These are phyloP conservation scores for Aplodontia rufa DNA, from an alignment of 2,113 vertebrate species.

Conservation along the genomic window DNA sequence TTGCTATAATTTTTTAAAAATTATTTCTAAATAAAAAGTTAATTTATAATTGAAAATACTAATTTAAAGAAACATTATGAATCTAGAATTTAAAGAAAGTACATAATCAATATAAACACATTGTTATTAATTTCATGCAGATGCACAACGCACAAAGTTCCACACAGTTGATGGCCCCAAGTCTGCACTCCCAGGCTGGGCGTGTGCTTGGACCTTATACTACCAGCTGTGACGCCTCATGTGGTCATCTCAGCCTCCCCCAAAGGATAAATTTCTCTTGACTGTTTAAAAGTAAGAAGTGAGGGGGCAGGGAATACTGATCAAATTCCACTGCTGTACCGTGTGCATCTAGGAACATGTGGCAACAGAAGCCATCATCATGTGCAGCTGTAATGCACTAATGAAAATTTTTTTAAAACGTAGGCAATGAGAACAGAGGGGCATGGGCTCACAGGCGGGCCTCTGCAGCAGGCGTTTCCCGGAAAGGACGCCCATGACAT, in stretches of 20 bases:
- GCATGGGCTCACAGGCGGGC: background rate
- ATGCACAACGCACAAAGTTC: background rate
- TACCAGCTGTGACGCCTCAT: background rate
- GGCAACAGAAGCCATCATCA: no score
- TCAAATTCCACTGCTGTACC: no score
- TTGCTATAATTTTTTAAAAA: slow-evolving; percentile 2
- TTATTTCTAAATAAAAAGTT: slow-evolving; percentile 35
- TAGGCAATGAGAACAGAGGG: background rate
- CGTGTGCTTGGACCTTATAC: background rate
- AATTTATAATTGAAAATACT: background rate
- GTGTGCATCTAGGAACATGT: no score
- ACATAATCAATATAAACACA: background rate
- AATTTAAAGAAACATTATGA: background rate
- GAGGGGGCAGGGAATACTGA: no score
- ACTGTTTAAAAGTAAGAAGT: background rate
- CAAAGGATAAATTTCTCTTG: background rate
- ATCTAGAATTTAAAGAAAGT: background rate
- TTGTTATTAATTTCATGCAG: background rate
- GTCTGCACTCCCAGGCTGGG: background rate
- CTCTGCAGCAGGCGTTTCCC: background rate
- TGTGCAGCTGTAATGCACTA: no score
- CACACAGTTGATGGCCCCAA: background rate
- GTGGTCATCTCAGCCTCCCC: background rate
- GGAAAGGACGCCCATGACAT: background rate
- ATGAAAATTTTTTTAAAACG: no score